Base-by-base conservation (phyloP, 2,113 vertebrate species). In the Dasypus novemcinctus region DNA sequence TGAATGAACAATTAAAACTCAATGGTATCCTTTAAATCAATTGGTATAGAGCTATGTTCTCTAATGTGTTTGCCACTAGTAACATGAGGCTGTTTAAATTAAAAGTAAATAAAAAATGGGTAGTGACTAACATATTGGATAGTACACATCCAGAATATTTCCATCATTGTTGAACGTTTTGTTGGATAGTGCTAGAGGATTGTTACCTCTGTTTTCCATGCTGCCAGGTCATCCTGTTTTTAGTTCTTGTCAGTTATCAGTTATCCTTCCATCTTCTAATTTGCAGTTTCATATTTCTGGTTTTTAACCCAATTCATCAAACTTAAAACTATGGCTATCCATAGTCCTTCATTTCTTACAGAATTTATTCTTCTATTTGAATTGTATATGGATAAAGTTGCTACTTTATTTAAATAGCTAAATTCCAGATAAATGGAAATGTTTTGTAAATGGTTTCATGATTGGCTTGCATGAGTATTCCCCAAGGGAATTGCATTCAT, bases 361-460 rank as follows among this genome's bases (percentile, higher is more conserved):
- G 4, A 86, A 81, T 93, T 85, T 94, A 38, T 81, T 14, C 83
- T 87, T 82, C 29, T 90, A 75, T 10, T 94, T 75, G 49, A 93
- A 90, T 96, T 86, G 71, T 54, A 69, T 15, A 18, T 93, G 33
- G 20, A 25, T 80, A 68, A 93, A 86, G 20, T 20, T 78, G 13
- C 90, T 79, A 43, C 23, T 54, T 54, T 54, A 59, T 21, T 5
- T 59, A 59, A 59, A 41, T 54, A 49, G 18, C 21, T 71, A 71
- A 86, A 27, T 84, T 96, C 20, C 85, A 87, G 54, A 90, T 79
- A 72, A 80, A 33, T 41, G 41, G 36, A 33, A 13, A 57, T 71
- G 4, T 61, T 96, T 83, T 92, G 0, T 81, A 78, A 87, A 79
- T 63, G 43, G 23, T 88, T 90, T 87, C 52, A 13, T 87, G 33